phyloP scores from a whole-genome alignment of 2,797 vertebrate species.

The Hoplostethus atlanticus region DNA sequence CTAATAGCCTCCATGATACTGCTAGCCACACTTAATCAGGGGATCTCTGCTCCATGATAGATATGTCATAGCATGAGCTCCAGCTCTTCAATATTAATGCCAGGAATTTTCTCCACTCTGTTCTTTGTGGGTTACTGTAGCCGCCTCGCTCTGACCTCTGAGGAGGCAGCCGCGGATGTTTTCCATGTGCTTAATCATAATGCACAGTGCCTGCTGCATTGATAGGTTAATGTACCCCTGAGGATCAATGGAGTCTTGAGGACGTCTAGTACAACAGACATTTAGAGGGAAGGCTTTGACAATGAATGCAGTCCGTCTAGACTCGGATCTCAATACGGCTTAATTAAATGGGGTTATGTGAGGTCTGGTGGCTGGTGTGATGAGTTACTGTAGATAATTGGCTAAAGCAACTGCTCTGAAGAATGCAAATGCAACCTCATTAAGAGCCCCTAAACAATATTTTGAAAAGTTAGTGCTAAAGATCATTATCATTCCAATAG shows the following conservation, averaged over 20 bases:
- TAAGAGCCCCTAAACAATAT: conserved; percentile 48
- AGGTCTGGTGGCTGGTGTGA: conserved; percentile 56
- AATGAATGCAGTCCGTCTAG: conserved; percentile 55
- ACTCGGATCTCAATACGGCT: conserved; percentile 51
- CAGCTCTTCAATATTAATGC: conserved; percentile 76
- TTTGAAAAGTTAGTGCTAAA: conserved; percentile 30
- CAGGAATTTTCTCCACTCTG: conserved; percentile 46
- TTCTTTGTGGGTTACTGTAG: conserved; percentile 66
- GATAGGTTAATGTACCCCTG: conserved; percentile 73
- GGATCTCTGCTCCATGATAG: conserved; percentile 64
- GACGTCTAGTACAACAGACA: conserved; percentile 63
- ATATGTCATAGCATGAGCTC: conserved; percentile 57
- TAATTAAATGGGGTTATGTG: conserved; percentile 63
- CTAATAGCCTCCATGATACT: conserved; percentile 58
- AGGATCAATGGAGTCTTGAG: conserved; percentile 75
- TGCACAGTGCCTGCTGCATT: conserved; percentile 62
- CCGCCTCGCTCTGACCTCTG: conserved; percentile 71
- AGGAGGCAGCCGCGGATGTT: conserved; percentile 61
- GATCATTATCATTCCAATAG: conserved; percentile 41
- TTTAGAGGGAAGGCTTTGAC: conserved; percentile 69
- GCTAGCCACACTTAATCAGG: conserved; percentile 61
- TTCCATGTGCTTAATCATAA: conserved; percentile 77
- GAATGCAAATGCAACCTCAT: conserved; percentile 62
- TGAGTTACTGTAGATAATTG: conserved; percentile 57
- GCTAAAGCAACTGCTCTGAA: conserved; percentile 36